These are phyloP conservation scores for Heteromyza rotundicornis DNA, from an alignment of 2,888 invertebrate genomes.

Conservation along the genomic window DNA sequence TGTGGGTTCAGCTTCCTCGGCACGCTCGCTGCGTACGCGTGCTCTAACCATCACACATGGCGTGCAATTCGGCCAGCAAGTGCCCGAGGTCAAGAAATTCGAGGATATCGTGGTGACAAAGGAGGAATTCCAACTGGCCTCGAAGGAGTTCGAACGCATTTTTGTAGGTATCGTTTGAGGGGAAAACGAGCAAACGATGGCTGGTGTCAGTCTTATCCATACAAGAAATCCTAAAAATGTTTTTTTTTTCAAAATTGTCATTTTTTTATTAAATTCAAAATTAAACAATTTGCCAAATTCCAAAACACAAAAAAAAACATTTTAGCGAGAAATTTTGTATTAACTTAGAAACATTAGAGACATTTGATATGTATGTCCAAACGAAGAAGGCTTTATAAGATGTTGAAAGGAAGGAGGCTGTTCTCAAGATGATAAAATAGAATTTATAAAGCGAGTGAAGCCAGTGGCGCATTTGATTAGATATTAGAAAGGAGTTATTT, in stretches of 20 bases:
- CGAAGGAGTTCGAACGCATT: slow-evolving; percentile 52
- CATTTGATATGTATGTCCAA: no score
- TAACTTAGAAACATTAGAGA: no score
- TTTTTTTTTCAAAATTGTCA: neutral
- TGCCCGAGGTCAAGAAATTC: slow-evolving; percentile 38
- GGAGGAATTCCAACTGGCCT: slow-evolving; percentile 50
- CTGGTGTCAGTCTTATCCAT: no score
- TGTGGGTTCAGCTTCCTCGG: neutral
- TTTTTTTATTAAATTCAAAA: slow-evolving; percentile 1
- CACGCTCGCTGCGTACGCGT: slow-evolving; percentile 32
- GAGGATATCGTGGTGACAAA: slow-evolving; percentile 56
- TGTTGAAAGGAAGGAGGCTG: no score
- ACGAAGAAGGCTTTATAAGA: no score
- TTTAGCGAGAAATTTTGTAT: no score
- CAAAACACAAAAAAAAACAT: neutral
- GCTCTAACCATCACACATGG: slow-evolving; percentile 38
- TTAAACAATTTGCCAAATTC: neutral
- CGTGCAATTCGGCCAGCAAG: slow-evolving; percentile 13
- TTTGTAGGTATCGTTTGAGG: slow-evolving; percentile 48
- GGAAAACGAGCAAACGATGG: no score
- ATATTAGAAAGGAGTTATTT: no score
- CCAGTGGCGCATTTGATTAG: no score
- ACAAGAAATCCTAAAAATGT: no score
- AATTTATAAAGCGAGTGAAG: no score
- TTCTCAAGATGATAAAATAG: no score